Percentiles rank a stretch among this genome's conserved stretches.
These are phyloP conservation scores for Sebastes paucispinis DNA, from an alignment of 2,797 vertebrate genomes.

Conservation along the genomic window DNA sequence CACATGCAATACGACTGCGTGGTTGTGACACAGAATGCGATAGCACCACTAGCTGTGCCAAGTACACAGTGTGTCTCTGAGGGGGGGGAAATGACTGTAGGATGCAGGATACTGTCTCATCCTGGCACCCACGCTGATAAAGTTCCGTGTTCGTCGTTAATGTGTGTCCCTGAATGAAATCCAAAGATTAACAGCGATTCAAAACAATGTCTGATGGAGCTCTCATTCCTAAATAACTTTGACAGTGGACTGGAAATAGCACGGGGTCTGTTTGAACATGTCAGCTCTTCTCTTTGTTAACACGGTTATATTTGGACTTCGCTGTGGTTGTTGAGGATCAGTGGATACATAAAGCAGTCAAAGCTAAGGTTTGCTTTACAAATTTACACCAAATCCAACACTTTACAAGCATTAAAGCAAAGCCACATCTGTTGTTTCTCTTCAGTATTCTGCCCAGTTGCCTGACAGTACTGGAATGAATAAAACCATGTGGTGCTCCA, in stretches of 20 bases:
- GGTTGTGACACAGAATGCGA: conserved; percentile 71
- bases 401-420: not conserved
- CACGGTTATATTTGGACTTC: conserved; percentile 34
- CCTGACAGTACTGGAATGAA: conserved; percentile 9
- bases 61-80: conserved; percentile 70
- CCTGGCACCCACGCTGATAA: conserved; percentile 45
- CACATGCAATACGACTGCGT: conserved; percentile 66
- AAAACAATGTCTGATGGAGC: conserved; percentile 37
- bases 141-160: conserved; percentile 44
- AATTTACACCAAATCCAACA: not conserved
- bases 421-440: conserved; percentile 5
- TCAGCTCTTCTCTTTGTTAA: conserved; percentile 45
- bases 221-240: conserved; percentile 42
- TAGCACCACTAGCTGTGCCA: conserved; percentile 70
- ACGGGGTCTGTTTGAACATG: conserved; percentile 1
- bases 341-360: not conserved
- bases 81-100: conserved; percentile 10
- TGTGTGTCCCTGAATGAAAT: conserved; percentile 36
- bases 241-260: conserved; percentile 45
- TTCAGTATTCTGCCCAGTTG: conserved; percentile 10
- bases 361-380: not conserved
- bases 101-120: conserved; percentile 57
- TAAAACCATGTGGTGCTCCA: conserved; percentile 11
- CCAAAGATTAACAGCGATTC: conserved; percentile 33
- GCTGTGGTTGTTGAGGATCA: conserved; percentile 19